phyloP scores from a whole-genome alignment of 2,797 vertebrate species.

The Takifugu ocellatus region DNA sequence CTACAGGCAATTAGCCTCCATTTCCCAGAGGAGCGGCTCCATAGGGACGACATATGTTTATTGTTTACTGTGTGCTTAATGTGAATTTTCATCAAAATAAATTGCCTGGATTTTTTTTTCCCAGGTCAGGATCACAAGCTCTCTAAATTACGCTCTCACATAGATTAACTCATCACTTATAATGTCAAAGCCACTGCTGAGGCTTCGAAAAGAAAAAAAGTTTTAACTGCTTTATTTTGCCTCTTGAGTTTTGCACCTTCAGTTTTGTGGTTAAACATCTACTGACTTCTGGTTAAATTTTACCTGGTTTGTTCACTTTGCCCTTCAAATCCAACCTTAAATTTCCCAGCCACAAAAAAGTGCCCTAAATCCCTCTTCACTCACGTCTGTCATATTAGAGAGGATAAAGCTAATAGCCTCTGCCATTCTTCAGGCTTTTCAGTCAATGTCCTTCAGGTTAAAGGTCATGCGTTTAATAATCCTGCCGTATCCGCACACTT shows the following conservation, averaged over 20 bases:
- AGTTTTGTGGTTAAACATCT: constrained; percentile 17
- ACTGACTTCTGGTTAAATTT: constrained; percentile 28
- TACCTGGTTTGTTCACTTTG: background rate
- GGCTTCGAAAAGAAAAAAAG: constrained; percentile 41
- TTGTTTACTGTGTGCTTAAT: constrained; percentile 52
- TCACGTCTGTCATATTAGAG: constrained; percentile 49
- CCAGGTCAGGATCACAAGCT: constrained; percentile 34
- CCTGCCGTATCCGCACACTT: background rate
- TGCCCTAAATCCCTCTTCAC: constrained; percentile 32
- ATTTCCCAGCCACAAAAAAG: constrained; percentile 8
- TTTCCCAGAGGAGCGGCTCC: constrained; percentile 63
- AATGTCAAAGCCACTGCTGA: constrained; percentile 33
- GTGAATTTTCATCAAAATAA: constrained; percentile 44
- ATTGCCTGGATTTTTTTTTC: constrained; percentile 42
- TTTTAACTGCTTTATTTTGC: constrained; percentile 55
- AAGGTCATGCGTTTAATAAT: constrained; percentile 20
- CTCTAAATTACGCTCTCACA: constrained; percentile 31
- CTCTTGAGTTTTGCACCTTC: constrained; percentile 31
- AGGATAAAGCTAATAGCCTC: constrained; percentile 44
- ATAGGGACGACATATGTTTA: constrained; percentile 71
- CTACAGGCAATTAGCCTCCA: constrained; percentile 62
- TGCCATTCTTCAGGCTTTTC: constrained; percentile 27
- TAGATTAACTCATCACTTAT: constrained; percentile 21
- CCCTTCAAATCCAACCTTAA: constrained; percentile 1
- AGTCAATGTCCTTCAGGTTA: constrained; percentile 24